A percentile compares a stretch with the other conserved stretches of the same genome.
These are phyloP conservation scores for Scaptomyza parva DNA, from an alignment of 2,888 invertebrate genomes.

Conservation along the genomic window DNA sequence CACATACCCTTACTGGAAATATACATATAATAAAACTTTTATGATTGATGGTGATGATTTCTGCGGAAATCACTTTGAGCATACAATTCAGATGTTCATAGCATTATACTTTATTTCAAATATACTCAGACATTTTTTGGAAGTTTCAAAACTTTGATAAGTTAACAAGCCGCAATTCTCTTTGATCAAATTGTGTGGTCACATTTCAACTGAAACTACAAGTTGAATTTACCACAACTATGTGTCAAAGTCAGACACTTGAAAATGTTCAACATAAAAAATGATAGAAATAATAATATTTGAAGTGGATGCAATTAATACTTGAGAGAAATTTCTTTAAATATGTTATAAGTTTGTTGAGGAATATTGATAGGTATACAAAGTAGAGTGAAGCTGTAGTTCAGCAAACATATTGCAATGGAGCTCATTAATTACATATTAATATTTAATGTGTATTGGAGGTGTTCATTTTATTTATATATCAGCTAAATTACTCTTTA, in stretches of 20 bases:
- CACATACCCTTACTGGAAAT: conserved; percentile 20
- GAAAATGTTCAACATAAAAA: conserved; percentile 2
- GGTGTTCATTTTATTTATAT: too few relatives aligned
- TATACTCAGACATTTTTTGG: neutral
- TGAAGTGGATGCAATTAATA: neutral
- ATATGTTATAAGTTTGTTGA: neutral
- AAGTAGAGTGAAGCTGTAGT: too few relatives aligned
- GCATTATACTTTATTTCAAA: neutral
- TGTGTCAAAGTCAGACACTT: conserved; percentile 7
- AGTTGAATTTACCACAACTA: conserved; percentile 21
- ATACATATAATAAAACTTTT: neutral
- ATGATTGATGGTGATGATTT: neutral
- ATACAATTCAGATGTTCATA: neutral
- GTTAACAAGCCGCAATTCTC: conserved; percentile 16
- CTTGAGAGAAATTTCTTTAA: neutral
- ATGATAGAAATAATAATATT: conserved; percentile 6
- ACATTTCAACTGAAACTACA: conserved; percentile 11
- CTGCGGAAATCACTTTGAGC: neutral
- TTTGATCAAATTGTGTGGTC: neutral
- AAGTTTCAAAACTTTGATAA: conserved; percentile 17
- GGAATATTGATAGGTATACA: too few relatives aligned
- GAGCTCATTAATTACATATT: too few relatives aligned
- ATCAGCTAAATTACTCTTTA: too few relatives aligned
- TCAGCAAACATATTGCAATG: too few relatives aligned
- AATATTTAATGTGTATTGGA: too few relatives aligned